phyloP scores from a whole-genome alignment of 1,140 invertebrate species.

The Rhynchophorus ferrugineus region DNA sequence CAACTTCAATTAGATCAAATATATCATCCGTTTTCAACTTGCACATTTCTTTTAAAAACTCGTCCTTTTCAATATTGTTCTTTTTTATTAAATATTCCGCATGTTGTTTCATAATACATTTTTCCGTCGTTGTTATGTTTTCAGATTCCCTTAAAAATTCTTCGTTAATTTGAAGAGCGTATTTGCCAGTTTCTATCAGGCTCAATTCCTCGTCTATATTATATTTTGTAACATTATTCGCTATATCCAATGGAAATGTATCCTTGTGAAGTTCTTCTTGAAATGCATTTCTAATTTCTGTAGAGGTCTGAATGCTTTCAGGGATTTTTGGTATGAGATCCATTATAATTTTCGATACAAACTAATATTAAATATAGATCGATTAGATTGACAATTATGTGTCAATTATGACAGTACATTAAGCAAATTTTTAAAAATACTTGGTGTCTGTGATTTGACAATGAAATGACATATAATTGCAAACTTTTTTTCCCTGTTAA shows the following conservation, averaged over 20 bases:
- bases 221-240: conserved; percentile 17
- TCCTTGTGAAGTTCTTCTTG: conserved; percentile 21
- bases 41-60: conserved; percentile 16
- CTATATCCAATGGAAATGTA: conserved; percentile 21
- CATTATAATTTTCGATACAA: conserved; percentile 9
- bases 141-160: conserved; percentile 8
- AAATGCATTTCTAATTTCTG: conserved; percentile 23
- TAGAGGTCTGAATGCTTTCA: background rate
- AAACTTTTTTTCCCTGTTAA: no score
- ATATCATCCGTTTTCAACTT: conserved; percentile 20
- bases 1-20: conserved; percentile 10
- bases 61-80: conserved; percentile 13
- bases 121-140: conserved; percentile 14
- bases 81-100: conserved; percentile 11
- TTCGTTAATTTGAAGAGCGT: conserved; percentile 18
- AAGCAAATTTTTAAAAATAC: no score
- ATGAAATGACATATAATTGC: no score
- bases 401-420: no score
- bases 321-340: conserved; percentile 24
- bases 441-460: no score
- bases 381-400: no score
- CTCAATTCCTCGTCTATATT: conserved; percentile 15
- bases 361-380: background rate
- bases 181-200: conserved; percentile 15
- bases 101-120: conserved; percentile 18